phyloP scores from a whole-genome alignment of 2,113 vertebrate genomes.

The Pipra filicauda region DNA sequence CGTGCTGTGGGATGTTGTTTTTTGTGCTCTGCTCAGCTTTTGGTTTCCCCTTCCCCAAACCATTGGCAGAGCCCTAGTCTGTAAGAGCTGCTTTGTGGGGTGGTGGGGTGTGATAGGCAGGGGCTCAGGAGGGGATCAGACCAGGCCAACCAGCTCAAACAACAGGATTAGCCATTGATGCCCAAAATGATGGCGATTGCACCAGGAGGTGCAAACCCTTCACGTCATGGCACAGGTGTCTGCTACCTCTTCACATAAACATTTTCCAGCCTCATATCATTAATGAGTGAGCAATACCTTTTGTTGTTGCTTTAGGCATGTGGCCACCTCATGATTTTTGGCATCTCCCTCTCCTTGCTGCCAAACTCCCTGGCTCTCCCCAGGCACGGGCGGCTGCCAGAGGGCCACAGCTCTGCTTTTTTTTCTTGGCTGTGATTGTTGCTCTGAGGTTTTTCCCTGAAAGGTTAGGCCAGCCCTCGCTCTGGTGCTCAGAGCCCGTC shows the following conservation, averaged over 20 bases:
- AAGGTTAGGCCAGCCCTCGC: not conserved
- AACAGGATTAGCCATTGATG: not conserved
- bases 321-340: fast-evolving
- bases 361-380: fast-evolving
- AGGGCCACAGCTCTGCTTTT: not conserved
- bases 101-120: not conserved
- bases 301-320: not conserved
- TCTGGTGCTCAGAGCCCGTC: not conserved
- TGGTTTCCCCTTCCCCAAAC: not conserved
- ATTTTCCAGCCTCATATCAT: fast-evolving
- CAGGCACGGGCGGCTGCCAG: fast-evolving
- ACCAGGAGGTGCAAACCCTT: not conserved
- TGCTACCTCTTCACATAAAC: not conserved
- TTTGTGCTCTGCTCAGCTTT: not conserved
- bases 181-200: not conserved
- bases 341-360: not conserved
- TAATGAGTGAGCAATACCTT: not conserved
- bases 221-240: fast-evolving
- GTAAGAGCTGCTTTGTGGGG: not conserved
- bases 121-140: not conserved
- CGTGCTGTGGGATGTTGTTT: fast-evolving
- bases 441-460: not conserved
- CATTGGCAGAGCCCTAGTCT: not conserved
- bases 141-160: not conserved
- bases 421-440: not conserved